Conservation (phyloP, 2,113 vertebrate genomes). For the Clarias macrocephalus region DNA sequence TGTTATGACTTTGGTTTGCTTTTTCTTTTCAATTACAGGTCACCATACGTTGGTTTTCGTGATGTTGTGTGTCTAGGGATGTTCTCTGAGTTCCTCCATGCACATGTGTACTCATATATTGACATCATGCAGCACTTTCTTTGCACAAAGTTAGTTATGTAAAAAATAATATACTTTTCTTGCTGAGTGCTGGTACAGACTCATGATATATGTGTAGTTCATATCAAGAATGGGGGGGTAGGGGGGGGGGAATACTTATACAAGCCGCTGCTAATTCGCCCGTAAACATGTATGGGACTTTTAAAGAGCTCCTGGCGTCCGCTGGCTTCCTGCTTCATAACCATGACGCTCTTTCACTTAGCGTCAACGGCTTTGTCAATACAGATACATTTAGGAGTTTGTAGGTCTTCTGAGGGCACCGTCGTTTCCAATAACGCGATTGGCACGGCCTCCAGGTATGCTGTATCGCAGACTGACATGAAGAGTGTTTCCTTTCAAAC, state of each 20-base stretch:
- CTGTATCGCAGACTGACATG: background rate
- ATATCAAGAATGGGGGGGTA: too few species aligned
- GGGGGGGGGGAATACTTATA: background rate
- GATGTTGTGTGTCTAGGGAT: too few species aligned
- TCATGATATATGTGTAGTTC: background rate
- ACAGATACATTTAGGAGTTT: conserved; percentile 34
- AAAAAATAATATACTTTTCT: too few species aligned
- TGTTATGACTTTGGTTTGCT: background rate
- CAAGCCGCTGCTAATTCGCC: background rate
- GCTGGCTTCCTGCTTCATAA: conserved; percentile 29
- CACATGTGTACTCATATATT: background rate
- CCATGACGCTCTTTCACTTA: conserved; percentile 35
- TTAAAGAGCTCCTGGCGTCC: conserved; percentile 19
- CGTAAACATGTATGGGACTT: background rate
- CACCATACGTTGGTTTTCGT: background rate
- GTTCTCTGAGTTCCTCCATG: background rate
- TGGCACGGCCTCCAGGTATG: background rate
- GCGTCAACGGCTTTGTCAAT: conserved; percentile 28
- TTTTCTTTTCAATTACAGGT: background rate
- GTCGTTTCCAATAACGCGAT: conserved; percentile 14
- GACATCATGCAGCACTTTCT: background rate
- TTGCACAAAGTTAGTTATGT: too few species aligned
- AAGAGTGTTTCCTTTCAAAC: conserved; percentile 23
- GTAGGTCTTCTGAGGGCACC: conserved; percentile 27
- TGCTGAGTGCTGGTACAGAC: background rate